Conservation (phyloP, 2,113 vertebrate genomes). For the Marcusenius ussheri region DNA sequence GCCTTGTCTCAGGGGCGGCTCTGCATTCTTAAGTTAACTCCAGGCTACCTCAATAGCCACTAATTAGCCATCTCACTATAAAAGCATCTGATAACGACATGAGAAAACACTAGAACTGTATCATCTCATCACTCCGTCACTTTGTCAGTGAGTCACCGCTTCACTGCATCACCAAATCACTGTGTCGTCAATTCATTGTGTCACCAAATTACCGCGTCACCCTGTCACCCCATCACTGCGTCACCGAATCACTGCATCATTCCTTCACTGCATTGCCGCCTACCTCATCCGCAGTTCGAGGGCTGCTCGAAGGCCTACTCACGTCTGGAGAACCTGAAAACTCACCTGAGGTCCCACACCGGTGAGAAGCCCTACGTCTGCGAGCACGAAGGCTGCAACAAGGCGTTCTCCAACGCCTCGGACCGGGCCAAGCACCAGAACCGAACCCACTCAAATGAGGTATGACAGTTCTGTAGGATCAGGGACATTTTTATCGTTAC, state of each 20-base stretch:
- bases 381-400: constrained; percentile 96
- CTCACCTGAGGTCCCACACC: constrained; percentile 94
- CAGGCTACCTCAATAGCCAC: neutral
- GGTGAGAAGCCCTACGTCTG: constrained; percentile 97
- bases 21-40: neutral
- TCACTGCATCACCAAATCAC: neutral
- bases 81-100: neutral
- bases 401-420: constrained; percentile 97
- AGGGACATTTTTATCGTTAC: neutral
- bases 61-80: neutral
- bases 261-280: constrained; percentile 9
- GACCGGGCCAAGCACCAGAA: constrained; percentile 98
- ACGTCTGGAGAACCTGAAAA: constrained; percentile 96
- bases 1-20: neutral
- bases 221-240: constrained; percentile 7
- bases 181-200: neutral
- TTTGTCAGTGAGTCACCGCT: constrained; percentile 10
- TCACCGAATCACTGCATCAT: constrained; percentile 9
- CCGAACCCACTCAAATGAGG: constrained; percentile 97
- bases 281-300: constrained; percentile 78
- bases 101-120: neutral
- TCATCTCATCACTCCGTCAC: neutral
- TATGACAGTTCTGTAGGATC: constrained; percentile 38
- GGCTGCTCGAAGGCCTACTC: constrained; percentile 95
- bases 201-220: neutral